Conservation (phyloP, 2,113 vertebrate species). For the Eurypyga helias region DNA sequence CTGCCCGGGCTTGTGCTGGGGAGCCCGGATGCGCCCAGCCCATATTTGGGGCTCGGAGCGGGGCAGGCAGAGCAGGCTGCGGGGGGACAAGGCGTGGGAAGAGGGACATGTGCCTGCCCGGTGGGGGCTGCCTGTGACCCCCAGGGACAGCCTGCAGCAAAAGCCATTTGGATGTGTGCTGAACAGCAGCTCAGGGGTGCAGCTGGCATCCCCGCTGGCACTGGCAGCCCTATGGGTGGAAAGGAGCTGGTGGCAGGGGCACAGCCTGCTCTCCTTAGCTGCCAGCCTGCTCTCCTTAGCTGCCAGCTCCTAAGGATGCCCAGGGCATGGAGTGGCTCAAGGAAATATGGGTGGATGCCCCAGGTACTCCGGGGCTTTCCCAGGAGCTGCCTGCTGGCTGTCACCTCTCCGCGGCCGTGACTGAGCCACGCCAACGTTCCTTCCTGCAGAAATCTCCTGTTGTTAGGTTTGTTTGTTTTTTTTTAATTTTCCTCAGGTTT, state of each 20-base stretch:
- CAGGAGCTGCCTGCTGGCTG: neutral
- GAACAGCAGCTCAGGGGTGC: neutral
- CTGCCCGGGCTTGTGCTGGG: neutral
- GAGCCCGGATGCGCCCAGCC: neutral
- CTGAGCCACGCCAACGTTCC: fast-evolving
- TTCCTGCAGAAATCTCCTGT: neutral
- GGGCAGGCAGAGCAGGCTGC: neutral
- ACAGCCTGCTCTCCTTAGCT: fast-evolving
- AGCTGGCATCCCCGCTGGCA: fast-evolving
- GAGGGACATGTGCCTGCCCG: neutral
- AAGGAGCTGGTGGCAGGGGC: fast-evolving
- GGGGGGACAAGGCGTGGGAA: fast-evolving
- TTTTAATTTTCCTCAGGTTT: neutral
- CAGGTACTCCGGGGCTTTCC: neutral
- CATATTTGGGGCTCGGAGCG: neutral
- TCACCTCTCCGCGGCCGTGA: fast-evolving
- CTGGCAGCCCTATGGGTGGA: neutral
- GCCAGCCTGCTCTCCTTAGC: fast-evolving
- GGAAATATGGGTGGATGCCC: fast-evolving
- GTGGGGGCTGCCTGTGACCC: neutral
- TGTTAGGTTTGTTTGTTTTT: too few relatives aligned
- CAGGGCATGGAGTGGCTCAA: neutral
- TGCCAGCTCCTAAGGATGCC: fast-evolving
- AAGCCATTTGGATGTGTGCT: fast-evolving
- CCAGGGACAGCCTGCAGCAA: neutral